Conservation (phyloP, 1,140 invertebrate species). For the Cherax destructor region DNA sequence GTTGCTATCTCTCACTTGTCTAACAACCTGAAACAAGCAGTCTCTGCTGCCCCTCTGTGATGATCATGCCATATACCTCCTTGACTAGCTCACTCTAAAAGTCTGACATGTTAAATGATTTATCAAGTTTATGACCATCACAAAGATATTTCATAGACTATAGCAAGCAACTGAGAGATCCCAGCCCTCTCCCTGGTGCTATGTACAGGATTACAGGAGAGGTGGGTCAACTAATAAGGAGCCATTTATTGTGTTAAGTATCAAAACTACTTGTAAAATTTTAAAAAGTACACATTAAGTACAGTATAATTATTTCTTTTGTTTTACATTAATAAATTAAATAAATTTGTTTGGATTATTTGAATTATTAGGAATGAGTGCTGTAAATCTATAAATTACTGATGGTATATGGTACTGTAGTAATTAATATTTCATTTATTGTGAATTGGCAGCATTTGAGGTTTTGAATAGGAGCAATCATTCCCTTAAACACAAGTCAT, state of each 20-base stretch:
- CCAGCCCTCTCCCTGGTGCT: slow-evolving; percentile 48
- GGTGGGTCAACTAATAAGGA: neutral
- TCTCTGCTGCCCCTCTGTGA: slow-evolving; percentile 73
- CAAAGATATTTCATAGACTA: slow-evolving; percentile 13
- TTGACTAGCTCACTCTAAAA: neutral
- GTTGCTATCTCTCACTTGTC: slow-evolving; percentile 87
- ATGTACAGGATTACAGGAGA: slow-evolving; percentile 27
- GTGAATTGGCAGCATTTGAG: neutral
- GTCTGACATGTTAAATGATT: neutral
- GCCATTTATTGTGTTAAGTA: neutral
- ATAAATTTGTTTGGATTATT: neutral
- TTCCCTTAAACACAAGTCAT: slow-evolving; percentile 17
- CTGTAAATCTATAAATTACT: neutral
- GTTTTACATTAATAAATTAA: neutral
- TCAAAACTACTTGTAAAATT: slow-evolving; percentile 10
- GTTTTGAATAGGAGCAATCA: slow-evolving; percentile 15
- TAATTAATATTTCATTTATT: neutral
- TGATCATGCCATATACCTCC: slow-evolving; percentile 16
- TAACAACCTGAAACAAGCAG: slow-evolving; percentile 83
- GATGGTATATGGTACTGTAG: neutral
- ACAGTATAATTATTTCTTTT: neutral
- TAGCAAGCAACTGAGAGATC: slow-evolving; percentile 1
- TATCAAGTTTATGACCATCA: neutral
- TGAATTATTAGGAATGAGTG: neutral
- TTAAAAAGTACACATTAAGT: neutral